Evolutionary conservation across 2,113 vertebrate species (phyloP), one percentile per base, ranked within the genome.

Genomic region (Athene noctua): DNA sequence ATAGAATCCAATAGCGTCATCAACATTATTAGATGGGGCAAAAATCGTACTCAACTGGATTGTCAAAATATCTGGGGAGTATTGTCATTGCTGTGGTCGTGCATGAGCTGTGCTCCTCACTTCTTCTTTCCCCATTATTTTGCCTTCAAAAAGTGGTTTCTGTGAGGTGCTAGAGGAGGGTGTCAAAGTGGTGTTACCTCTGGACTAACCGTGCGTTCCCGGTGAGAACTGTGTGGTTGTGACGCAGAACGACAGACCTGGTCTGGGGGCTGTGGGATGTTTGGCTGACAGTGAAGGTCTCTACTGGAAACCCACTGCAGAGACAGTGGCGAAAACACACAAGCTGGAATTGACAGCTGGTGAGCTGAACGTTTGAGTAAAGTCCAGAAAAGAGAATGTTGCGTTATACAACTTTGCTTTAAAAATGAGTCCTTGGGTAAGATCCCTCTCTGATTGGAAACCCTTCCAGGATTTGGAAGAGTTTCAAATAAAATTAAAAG

Each of bases 401-500:
- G 36, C 51, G 3, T 88, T 80, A 10, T 22, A 8, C 1, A 11
- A 68, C 63, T 83, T 75, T 58, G 29, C 78, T 80, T 89, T 77
- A 86, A 90, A 89, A 95, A 80, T 44, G 54, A 85, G 58, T 91
- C 92, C 83, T 95, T 95, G 89, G 94, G 84, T 85, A 94, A 92
- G 92, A 89, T 81, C 84, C 65, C 51, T 89, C 52, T 84, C 89
- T 5, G 71, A 92, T 95, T 94, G 87, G 89, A 97, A 95, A 90
- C 87, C 27, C 87, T 94, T 95, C 90, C 84, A 95, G 95, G 78
- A 73, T 94, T 88, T 97, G 94, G 95, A 97, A 85, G 74, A 40
- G 89, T 97, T 97, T 97, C 92, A 97, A 93, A 61, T 94, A 62
- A 96, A 96, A 96, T 95, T 86, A 92, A 88, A 97, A 96, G 94